Evolutionary conservation across 2,888 invertebrate genomes (phyloP), one percentile per base, ranked within the genome.

Genomic region (Subacronicta megacephala): DNA sequence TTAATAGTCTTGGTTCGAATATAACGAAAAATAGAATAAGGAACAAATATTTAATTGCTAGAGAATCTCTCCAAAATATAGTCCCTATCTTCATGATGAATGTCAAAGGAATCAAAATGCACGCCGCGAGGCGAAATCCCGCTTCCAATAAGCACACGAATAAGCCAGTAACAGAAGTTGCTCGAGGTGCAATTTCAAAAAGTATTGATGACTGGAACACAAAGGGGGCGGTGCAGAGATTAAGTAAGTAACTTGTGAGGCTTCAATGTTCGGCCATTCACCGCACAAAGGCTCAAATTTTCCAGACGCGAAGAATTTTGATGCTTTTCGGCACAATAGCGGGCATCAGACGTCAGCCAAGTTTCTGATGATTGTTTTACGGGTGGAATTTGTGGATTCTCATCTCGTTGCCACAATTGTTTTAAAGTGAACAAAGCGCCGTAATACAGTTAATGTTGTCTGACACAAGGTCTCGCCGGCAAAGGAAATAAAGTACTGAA

Each of bases 131-230:
- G 26, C 53, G 10, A 63, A 69, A 69, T 60, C 47, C 45, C 40
- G 31, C 42, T 59, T 45, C 38, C 51, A 73, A 70, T 70, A 79
- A 79, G 76, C 74, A 69, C 52, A 67, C 74, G 71, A 79, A 77
- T 75, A 75, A 77, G 66, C 68, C 65, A 61, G 63, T 43, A 60
- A 64, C 66, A 75, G 72, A 82, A 79, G 62, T 71, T 69, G 76
- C 79, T 82, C 62, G 77, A 80, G 79, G 76, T 85, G 83, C 82
- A 83, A 83, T 88, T 84, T 85, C 82, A 80, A 80, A 88, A 89
- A 90, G 87, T 90, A 91, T 87, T 90, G 90, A 89, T 85, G 87
- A 85, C 82, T 82, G 62, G 70, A 83, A 83, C 86, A 89, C 84
- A 89, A 89, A 89, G 83, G 82, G 82, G 82, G 77, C 49, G 83